Percentiles rank a stretch among this genome's conserved stretches.
Evolutionary conservation across 1,140 invertebrate species (phyloP).

Genomic region (Eueides isabella): DNA sequence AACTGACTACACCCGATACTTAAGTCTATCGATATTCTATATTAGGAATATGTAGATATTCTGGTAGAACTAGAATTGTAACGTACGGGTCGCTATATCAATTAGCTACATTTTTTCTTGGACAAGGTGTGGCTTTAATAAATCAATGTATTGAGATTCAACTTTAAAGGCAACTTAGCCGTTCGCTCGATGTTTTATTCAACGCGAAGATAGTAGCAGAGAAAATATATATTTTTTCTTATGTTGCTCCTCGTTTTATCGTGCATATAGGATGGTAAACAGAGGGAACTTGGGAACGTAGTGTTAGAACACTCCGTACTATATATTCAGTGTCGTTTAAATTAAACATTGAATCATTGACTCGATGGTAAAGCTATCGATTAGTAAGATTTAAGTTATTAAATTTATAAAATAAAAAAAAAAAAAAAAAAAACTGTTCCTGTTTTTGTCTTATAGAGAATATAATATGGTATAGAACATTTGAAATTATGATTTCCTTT

Average conservation of each 20-base stretch:
- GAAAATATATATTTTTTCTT: background rate
- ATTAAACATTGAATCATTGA: too few species aligned
- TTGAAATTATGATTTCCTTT: too few species aligned
- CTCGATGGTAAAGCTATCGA: too few species aligned
- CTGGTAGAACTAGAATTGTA: background rate
- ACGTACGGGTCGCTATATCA: slow-evolving; percentile 18
- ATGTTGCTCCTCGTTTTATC: too few species aligned
- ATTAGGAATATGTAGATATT: background rate
- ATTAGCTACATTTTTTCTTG: slow-evolving; percentile 19
- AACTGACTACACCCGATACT: background rate
- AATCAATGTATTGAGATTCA: slow-evolving; percentile 9
- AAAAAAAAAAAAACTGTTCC: too few species aligned
- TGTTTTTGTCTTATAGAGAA: too few species aligned
- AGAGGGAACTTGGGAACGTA: too few species aligned
- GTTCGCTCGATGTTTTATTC: slow-evolving; percentile 17
- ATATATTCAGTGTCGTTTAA: background rate
- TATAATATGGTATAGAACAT: too few species aligned
- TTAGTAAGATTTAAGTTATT: too few species aligned
- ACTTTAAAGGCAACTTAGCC: background rate
- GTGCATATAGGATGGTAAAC: too few species aligned
- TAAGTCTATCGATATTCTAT: background rate
- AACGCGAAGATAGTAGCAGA: background rate
- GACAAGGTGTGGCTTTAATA: slow-evolving; percentile 20
- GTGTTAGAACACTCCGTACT: too few species aligned
- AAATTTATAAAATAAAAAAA: too few species aligned